Evolutionary conservation across 2,888 invertebrate genomes (phyloP).

Genomic region (Amiota communis): DNA sequence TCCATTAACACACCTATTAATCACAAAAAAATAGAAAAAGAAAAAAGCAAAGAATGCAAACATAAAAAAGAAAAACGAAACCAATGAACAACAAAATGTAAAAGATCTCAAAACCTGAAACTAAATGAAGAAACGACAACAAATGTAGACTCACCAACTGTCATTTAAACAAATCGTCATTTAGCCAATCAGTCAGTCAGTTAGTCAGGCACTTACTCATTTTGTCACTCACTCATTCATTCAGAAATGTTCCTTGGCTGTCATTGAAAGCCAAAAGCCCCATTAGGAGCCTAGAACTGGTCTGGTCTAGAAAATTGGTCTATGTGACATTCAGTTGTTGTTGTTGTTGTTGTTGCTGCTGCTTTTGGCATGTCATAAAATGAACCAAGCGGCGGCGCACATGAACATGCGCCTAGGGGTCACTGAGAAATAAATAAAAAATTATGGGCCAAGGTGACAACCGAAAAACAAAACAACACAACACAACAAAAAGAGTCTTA

Average conservation of each 20-base stretch:
- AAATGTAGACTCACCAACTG: not conserved
- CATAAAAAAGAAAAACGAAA: not conserved
- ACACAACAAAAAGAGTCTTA: constrained; percentile 28
- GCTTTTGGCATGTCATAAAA: constrained; percentile 18
- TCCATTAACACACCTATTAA: constrained; percentile 72
- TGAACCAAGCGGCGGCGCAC: constrained; percentile 21
- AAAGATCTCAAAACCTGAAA: constrained; percentile 29
- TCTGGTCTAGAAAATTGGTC: constrained; percentile 7
- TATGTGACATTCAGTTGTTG: constrained; percentile 6
- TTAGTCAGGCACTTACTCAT: not conserved
- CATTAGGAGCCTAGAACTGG: constrained; percentile 12
- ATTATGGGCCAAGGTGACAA: constrained; percentile 59
- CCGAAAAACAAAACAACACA: constrained; percentile 38
- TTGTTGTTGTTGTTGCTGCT: not conserved
- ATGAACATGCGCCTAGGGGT: not conserved
- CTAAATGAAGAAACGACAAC: constrained; percentile 37
- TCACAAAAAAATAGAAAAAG: constrained; percentile 52
- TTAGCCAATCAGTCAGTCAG: constrained; percentile 9
- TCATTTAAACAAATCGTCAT: not conserved
- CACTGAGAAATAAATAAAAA: constrained; percentile 51
- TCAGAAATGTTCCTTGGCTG: too few relatives aligned
- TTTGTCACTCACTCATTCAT: not conserved
- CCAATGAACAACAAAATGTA: constrained; percentile 19
- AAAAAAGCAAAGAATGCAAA: not conserved
- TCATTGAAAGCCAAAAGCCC: constrained; percentile 21